A percentile compares a stretch with the other conserved stretches of the same genome.
These are phyloP conservation scores for Sinocyclocheilus anophthalmus DNA, from an alignment of 2,113 vertebrate species.

Conservation along the genomic window DNA sequence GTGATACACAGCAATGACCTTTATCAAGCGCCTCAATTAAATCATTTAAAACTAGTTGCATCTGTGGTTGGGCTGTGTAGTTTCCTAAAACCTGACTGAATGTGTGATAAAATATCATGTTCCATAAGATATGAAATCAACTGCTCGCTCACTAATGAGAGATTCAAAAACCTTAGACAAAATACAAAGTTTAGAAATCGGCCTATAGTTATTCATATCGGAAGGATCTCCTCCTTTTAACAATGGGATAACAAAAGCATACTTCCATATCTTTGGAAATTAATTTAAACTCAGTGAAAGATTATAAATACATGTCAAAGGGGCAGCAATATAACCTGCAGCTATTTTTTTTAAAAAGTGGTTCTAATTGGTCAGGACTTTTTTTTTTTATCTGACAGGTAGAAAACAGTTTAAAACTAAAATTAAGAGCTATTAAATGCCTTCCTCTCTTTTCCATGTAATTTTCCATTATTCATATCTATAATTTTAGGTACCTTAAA, in stretches of 20 bases:
- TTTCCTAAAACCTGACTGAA: not conserved
- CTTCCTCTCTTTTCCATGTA: too few species aligned
- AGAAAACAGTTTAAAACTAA: not conserved
- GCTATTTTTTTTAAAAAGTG: not conserved
- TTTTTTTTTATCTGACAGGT: not conserved
- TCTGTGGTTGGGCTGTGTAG: not conserved
- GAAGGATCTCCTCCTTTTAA: not conserved
- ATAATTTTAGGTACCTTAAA: not conserved
- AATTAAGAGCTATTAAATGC: not conserved
- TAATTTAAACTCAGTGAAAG: not conserved
- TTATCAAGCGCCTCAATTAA: not conserved
- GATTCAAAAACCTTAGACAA: not conserved
- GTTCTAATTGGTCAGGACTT: not conserved
- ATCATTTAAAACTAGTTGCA: not conserved
- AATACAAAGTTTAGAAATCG: not conserved
- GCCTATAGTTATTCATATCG: not conserved
- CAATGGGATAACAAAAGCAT: not conserved
- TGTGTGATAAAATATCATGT: not conserved
- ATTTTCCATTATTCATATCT: not conserved
- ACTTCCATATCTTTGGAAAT: not conserved
- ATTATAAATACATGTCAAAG: not conserved
- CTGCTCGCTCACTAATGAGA: not conserved
- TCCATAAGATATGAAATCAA: not conserved
- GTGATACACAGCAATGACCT: not conserved
- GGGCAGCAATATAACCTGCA: too few species aligned